phyloP scores from a whole-genome alignment of 2,888 invertebrate genomes.

The Aromia moschata region DNA sequence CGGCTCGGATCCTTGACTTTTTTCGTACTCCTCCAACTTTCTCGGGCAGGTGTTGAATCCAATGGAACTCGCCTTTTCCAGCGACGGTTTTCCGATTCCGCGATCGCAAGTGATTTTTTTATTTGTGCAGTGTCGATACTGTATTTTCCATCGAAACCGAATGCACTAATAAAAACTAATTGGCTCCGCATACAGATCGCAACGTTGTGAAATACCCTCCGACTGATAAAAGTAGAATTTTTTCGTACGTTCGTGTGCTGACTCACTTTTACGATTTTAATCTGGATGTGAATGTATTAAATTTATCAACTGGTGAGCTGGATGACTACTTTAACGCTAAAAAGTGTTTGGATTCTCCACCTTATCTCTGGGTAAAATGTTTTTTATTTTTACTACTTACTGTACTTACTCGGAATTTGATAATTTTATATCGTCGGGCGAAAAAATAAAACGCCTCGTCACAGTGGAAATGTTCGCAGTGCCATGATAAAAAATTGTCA shows the following conservation, averaged over 20 bases:
- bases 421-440: background rate
- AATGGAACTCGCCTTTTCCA: background rate
- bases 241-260: constrained; percentile 1
- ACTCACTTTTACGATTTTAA: background rate
- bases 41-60: constrained; percentile 10
- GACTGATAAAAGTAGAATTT: background rate
- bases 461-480: background rate
- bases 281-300: background rate
- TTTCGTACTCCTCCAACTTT: constrained; percentile 9
- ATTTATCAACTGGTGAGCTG: background rate
- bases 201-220: constrained; percentile 35
- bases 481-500: background rate
- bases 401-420: background rate
- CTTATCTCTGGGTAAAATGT: background rate
- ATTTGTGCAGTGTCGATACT: constrained; percentile 9
- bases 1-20: constrained; percentile 7
- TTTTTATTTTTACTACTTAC: background rate
- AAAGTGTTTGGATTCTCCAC: background rate
- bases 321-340: background rate
- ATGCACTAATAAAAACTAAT: background rate
- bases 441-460: background rate
- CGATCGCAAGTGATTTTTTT: constrained; percentile 2
- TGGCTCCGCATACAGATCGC: constrained; percentile 5
- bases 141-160: background rate
- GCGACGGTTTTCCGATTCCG: background rate